A percentile compares a stretch with the other conserved stretches of the same genome.
Conservation (phyloP, 2,888 invertebrate species). For the Xanthostigma xanthostigma region DNA sequence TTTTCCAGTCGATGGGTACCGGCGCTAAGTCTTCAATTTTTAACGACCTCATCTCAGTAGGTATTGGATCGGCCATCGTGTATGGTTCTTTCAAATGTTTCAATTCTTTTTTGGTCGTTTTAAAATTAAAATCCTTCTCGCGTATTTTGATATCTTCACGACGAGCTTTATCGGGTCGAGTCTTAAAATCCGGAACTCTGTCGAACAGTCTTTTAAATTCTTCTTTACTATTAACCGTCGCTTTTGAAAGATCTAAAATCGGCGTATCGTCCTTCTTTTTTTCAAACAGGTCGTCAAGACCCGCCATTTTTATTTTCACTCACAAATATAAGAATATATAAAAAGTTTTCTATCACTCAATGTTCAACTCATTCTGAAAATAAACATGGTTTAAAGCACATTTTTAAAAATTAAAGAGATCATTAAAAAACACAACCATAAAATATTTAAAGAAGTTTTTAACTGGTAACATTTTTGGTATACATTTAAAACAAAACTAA, state of each 20-base stretch:
- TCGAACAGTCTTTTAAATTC: slow-evolving; percentile 72
- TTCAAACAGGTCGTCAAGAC: slow-evolving; percentile 67
- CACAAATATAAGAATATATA: no score
- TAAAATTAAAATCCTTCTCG: slow-evolving; percentile 60
- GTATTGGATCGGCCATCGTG: slow-evolving; percentile 62
- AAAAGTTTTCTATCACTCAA: no score
- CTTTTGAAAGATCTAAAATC: slow-evolving; percentile 71
- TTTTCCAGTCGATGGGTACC: slow-evolving; percentile 83
- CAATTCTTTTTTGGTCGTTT: slow-evolving; percentile 55
- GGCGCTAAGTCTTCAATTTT: slow-evolving; percentile 64
- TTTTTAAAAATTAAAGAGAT: no score
- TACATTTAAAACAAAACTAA: no score
- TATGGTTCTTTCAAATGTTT: slow-evolving; percentile 47
- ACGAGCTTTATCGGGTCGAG: slow-evolving; percentile 69
- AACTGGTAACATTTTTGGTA: no score
- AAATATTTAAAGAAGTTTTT: no score
- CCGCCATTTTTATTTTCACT: slow-evolving; percentile 32
- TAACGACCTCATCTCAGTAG: slow-evolving; percentile 62
- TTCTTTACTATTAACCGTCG: slow-evolving; percentile 60
- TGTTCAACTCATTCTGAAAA: no score
- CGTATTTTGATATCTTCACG: slow-evolving; percentile 63
- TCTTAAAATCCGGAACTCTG: slow-evolving; percentile 81
- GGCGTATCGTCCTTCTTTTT: slow-evolving; percentile 76
- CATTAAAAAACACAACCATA: no score
- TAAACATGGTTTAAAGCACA: no score